Evolutionary conservation across 2,888 invertebrate genomes (phyloP).

Genomic region (Eumacrocentrus americanus): DNA sequence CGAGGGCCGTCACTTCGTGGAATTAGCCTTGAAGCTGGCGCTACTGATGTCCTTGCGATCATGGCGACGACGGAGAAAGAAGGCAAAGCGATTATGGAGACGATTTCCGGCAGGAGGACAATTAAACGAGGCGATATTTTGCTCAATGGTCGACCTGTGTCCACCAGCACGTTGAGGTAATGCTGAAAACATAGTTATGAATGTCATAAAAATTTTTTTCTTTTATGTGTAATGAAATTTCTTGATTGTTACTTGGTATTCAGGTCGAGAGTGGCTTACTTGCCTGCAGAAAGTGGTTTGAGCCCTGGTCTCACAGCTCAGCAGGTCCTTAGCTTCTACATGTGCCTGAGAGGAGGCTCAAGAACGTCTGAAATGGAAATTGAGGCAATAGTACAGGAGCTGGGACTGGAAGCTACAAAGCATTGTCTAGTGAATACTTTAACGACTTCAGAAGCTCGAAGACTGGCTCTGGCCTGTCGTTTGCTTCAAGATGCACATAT

Average conservation of each 20-base stretch:
- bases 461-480: slow-evolving; percentile 89
- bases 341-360: slow-evolving; percentile 72
- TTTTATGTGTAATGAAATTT: background rate
- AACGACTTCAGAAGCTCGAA: slow-evolving; percentile 85
- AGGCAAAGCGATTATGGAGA: slow-evolving; percentile 84
- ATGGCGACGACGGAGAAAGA: slow-evolving; percentile 89
- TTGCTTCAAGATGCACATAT: slow-evolving; percentile 85
- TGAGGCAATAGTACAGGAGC: slow-evolving; percentile 85
- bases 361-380: slow-evolving; percentile 71
- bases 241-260: slow-evolving; percentile 14
- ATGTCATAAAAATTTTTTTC: background rate
- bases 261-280: slow-evolving; percentile 75
- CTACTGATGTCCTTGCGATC: slow-evolving; percentile 88
- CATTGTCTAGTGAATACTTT: slow-evolving; percentile 84
- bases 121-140: slow-evolving; percentile 77
- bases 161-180: slow-evolving; percentile 69
- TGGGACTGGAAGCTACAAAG: slow-evolving; percentile 87
- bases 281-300: slow-evolving; percentile 77
- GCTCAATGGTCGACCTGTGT: slow-evolving; percentile 85
- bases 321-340: slow-evolving; percentile 85
- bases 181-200: background rate
- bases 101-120: slow-evolving; percentile 77
- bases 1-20: slow-evolving; percentile 39
- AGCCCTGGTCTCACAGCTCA: slow-evolving; percentile 88
- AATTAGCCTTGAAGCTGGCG: slow-evolving; percentile 86